Conservation (phyloP, 2,888 invertebrate genomes). For the Pogonocherus hispidulus region DNA sequence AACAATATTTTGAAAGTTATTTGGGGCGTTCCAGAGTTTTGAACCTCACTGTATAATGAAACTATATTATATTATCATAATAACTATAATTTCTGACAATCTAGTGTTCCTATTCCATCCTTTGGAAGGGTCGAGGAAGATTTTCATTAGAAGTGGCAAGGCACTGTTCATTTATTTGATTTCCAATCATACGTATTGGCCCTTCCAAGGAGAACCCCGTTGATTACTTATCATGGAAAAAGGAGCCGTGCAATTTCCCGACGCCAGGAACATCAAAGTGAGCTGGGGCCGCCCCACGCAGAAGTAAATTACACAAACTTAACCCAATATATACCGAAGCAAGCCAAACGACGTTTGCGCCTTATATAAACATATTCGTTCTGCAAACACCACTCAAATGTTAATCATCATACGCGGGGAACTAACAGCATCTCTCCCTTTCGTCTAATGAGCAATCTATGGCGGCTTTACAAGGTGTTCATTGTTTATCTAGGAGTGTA, state of each 20-base stretch:
- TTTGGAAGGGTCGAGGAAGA: too few relatives aligned
- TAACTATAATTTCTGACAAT: too few relatives aligned
- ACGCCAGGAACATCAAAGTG: conserved; percentile 17
- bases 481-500: not conserved
- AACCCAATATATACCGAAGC: conserved; percentile 18
- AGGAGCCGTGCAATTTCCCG: conserved; percentile 4
- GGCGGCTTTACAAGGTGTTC: not conserved
- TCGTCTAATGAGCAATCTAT: conserved; percentile 9
- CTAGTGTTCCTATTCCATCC: too few relatives aligned
- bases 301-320: conserved; percentile 20
- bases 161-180: too few relatives aligned
- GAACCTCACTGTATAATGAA: too few relatives aligned
- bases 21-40: too few relatives aligned
- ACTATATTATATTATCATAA: too few relatives aligned
- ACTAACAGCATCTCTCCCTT: conserved; percentile 8
- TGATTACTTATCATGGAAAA: conserved; percentile 12
- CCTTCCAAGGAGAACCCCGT: not conserved
- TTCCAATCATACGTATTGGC: too few relatives aligned
- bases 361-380: conserved; percentile 14
- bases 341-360: conserved; percentile 14
- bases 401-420: conserved; percentile 17
- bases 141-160: too few relatives aligned
- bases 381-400: conserved; percentile 19
- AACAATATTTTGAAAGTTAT: too few relatives aligned
- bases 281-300: not conserved